Evolutionary conservation across 2,888 invertebrate genomes (phyloP).

Genomic region (Loripinus fragilis): DNA sequence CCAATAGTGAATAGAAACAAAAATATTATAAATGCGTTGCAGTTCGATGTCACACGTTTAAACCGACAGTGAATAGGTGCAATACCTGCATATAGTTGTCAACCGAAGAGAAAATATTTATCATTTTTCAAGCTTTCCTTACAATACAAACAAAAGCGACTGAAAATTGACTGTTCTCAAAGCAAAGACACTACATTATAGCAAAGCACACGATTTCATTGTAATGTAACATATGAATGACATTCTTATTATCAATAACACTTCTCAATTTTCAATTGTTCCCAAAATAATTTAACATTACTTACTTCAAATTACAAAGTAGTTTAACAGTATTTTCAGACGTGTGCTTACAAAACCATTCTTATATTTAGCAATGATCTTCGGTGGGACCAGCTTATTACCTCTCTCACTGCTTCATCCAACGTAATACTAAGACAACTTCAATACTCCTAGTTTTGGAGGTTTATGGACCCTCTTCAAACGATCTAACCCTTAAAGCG

Average conservation of each 20-base stretch:
- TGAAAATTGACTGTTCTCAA: background rate
- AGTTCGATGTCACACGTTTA: background rate
- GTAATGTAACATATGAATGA: background rate
- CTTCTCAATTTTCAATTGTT: background rate
- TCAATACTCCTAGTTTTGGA: no score
- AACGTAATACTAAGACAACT: no score
- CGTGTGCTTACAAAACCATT: no score
- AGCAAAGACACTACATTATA: background rate
- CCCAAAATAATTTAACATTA: background rate
- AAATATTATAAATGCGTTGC: background rate
- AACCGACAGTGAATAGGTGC: conserved; percentile 11
- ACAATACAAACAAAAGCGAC: background rate
- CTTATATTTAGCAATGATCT: no score
- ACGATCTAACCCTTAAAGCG: no score
- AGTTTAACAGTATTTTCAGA: no score
- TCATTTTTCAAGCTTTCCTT: conserved; percentile 4
- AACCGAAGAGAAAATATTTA: conserved; percentile 2
- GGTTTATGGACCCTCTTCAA: no score
- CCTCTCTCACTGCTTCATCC: no score
- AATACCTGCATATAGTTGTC: conserved; percentile 9
- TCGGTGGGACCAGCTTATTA: no score
- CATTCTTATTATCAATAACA: conserved; percentile 4
- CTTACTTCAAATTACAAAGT: no score
- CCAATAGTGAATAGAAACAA: background rate
- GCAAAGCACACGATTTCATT: no score